Base-by-base conservation (phyloP, 2,888 invertebrate species). In the Gerris lacustris region DNA sequence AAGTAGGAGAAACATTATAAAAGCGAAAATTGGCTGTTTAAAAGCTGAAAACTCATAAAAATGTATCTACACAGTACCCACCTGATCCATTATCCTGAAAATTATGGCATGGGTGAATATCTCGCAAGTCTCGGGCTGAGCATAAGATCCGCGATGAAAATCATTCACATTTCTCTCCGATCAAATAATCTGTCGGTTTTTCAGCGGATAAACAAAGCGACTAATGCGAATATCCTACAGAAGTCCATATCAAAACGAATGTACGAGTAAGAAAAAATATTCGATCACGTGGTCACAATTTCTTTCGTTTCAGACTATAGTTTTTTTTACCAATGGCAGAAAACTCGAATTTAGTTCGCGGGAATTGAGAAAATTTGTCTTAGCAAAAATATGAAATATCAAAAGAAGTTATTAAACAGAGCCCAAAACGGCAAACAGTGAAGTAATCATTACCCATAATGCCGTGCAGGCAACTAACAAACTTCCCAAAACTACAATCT, bases 401-500 rank as follows among this genome's bases (percentile, higher is more conserved):
- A 15, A 55, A 15, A 55, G 15, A 11, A 55, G 55, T 55, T 55
- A 55, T 11, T 55, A 55, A 55, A 55, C 55, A 15, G 55, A 55
- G 55, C 55, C 55, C 15, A 55, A 55, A 55, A 55, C 55, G 55
- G 55, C 55, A 55, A 55, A 55, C 55, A 55, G 55, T 55, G 55
- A 9, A 55, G 55, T 55, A 55, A 55, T 55, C 55, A 55, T 55
- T 55, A 55, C 55, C 55, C 55, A 55, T 15, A 55, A 55, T 55
- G 55, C 55, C 15, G 15, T 55, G 55, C 11, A 55, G 55, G 9
- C 55, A 15, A 55, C 55, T 55, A 55, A 55, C 55, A 55, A 55
- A 55, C 55, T 55, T 55, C 55, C 55, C 55, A 55, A 55, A 4
- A 55, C 55, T 31, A 31, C 31, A 31, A 31, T 31, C 4, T 31